These are phyloP conservation scores for Pedetes capensis DNA, from an alignment of 2,113 vertebrate species.

Conservation along the genomic window DNA sequence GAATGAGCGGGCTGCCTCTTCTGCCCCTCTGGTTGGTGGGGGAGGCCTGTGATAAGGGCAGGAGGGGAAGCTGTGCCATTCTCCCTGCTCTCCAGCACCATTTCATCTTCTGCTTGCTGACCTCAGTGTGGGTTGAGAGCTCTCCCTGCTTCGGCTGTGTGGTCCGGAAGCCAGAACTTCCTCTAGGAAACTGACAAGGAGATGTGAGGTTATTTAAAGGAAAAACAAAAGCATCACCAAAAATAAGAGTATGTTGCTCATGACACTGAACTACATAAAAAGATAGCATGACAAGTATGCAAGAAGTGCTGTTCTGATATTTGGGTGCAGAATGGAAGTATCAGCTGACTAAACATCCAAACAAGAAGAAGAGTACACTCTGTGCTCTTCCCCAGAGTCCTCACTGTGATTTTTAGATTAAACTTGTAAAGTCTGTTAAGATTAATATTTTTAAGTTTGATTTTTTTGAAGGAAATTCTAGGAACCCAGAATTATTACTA, in stretches of 20 bases:
- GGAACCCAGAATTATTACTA: background rate
- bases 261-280: background rate
- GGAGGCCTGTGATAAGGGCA: background rate
- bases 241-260: background rate
- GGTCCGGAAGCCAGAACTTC: slow-evolving; percentile 83
- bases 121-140: slow-evolving; percentile 43
- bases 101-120: slow-evolving; percentile 80
- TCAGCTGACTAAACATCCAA: background rate
- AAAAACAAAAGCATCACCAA: background rate
- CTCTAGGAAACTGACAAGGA: slow-evolving; percentile 85
- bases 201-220: slow-evolving; percentile 34
- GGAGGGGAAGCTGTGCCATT: background rate
- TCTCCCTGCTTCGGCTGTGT: slow-evolving; percentile 76
- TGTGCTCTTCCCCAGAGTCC: background rate
- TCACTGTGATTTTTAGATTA: background rate
- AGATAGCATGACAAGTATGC: background rate
- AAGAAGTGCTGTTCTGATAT: background rate
- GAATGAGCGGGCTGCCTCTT: background rate
- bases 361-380: background rate
- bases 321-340: background rate
- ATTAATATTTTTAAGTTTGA: background rate
- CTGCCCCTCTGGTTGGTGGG: background rate
- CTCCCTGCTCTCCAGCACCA: too few species aligned
- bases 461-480: background rate
- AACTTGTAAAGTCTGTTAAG: background rate